Evolutionary conservation across 2,113 vertebrate genomes (phyloP).

Genomic region (Leptodactylus fuscus): DNA sequence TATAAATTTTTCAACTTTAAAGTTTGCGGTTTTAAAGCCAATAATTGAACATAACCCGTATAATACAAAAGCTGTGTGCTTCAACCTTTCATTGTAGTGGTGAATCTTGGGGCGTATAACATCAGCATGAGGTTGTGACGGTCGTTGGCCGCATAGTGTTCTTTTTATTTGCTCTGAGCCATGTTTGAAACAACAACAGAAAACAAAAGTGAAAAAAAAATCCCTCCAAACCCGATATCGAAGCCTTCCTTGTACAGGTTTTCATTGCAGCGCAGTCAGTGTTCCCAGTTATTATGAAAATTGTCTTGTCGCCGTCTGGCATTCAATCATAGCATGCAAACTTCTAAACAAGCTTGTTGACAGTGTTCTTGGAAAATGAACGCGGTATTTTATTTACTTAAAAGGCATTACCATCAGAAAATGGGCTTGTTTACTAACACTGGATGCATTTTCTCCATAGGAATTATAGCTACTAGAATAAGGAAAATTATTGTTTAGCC

Average conservation of each 20-base stretch:
- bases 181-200: constrained; percentile 4
- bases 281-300: constrained; percentile 10
- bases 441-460: not conserved
- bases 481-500: constrained; percentile 38
- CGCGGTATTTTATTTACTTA: constrained; percentile 26
- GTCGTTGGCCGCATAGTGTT: no score
- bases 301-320: not conserved
- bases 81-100: not conserved
- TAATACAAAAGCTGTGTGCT: not conserved
- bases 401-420: constrained; percentile 13
- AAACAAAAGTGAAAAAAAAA: not conserved
- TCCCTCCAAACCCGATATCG: not conserved
- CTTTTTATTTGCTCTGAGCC: not conserved
- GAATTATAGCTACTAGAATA: not conserved
- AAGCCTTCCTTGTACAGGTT: constrained; percentile 7
- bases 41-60: no score
- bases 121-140: not conserved
- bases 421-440: constrained; percentile 24
- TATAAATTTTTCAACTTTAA: no score
- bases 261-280: constrained; percentile 1
- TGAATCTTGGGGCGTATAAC: no score
- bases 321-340: not conserved
- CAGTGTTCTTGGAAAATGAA: constrained; percentile 10
- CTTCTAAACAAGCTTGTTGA: constrained; percentile 34
- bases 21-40: no score